Conservation (phyloP, 2,113 vertebrate species). For the Nothoprocta perdicaria region DNA sequence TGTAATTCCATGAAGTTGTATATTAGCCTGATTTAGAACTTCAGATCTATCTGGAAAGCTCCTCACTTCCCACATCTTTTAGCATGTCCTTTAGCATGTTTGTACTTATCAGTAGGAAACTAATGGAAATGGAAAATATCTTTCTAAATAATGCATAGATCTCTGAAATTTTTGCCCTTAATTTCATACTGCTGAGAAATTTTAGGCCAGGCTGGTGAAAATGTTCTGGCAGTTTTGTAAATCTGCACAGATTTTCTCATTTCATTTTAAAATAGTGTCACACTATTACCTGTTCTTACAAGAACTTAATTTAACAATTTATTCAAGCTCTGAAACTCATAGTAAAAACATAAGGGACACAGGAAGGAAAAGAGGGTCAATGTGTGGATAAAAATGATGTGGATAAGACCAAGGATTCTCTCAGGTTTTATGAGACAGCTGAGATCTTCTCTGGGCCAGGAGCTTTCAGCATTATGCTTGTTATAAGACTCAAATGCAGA, state of each 20-base stretch:
- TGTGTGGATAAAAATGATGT: background rate
- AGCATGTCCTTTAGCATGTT: background rate
- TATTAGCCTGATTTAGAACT: background rate
- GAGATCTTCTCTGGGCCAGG: background rate
- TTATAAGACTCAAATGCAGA: background rate
- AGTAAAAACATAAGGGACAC: background rate
- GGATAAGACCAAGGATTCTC: background rate
- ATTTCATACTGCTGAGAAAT: background rate
- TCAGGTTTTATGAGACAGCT: background rate
- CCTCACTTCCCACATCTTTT: background rate
- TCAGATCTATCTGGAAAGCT: background rate
- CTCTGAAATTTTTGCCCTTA: background rate
- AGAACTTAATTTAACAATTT: background rate
- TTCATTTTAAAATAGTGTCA: background rate
- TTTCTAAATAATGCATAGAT: background rate
- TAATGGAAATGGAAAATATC: background rate
- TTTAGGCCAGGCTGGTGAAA: background rate
- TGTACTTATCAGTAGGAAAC: background rate
- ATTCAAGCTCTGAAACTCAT: background rate
- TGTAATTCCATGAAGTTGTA: background rate
- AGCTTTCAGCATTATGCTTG: background rate
- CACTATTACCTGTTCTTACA: background rate
- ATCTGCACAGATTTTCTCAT: background rate
- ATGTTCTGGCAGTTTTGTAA: background rate
- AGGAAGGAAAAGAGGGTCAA: background rate